Base-by-base conservation (phyloP, 2,113 vertebrate species). In the Poeciliopsis retropinna region DNA sequence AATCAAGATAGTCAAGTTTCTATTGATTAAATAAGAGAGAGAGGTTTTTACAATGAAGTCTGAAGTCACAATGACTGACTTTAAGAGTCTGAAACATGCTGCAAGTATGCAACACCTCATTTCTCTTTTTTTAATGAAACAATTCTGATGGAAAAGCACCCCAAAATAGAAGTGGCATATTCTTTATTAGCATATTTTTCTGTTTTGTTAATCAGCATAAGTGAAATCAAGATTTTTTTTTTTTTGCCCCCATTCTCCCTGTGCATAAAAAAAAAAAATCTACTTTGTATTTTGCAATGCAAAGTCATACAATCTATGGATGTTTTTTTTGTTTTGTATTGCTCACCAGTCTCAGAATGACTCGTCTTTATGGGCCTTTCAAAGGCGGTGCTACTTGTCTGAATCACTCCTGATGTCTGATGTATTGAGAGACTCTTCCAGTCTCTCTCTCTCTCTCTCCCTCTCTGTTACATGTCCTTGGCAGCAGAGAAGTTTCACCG, bases 401-500 rank as follows among this genome's bases (percentile, higher is more conserved):
- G 88, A 85, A 81, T 82, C 79, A 73, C 85, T 87, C 74, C 87
- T 89, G 87, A 92, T 91, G 80, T 88, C 79, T 91, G 92, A 92
- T 90, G 89, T 89, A 92, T 91, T 91, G 87, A 93, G 86, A 92
- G 85, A 79, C 87, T 84, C 89, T 93, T 87, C 81, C 61, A 80
- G 84, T 75, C 84, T 84, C 89, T 93, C 85, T 76, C 61, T 87
- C 25, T 25, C 22, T 9, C 22, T 83, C 91, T 95, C 93, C 90
- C 86, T 94, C 94, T 93, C 93, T 86, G 91, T 92, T 92, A 91
- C 85, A 91, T 95, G 94, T 94, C 92, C 93, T 96, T 95, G 94
- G 90, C 95, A 90, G 89, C 89, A 79, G 93, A 95, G 92, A 88
- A 86, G 91, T 89, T 93, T 91, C 90, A 88, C 89, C 87, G 89